Percentiles rank a stretch among this genome's conserved stretches.
These are phyloP conservation scores for Hemitrygon akajei DNA, from an alignment of 2,797 vertebrate genomes.

Conservation along the genomic window DNA sequence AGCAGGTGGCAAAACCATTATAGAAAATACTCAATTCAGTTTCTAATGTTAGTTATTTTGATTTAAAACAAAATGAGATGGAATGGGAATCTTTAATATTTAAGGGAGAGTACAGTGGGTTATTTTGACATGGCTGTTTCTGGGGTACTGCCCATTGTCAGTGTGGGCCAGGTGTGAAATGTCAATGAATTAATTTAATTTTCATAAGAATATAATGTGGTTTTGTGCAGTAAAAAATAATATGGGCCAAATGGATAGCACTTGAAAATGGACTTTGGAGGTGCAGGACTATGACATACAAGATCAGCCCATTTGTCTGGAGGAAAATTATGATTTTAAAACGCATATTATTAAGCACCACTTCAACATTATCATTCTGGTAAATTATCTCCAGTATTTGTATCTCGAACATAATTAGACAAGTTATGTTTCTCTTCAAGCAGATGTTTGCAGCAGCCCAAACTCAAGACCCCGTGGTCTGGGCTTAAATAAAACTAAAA, in stretches of 20 bases:
- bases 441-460: neutral
- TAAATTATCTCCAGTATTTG: conserved; percentile 43
- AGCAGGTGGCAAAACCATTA: neutral
- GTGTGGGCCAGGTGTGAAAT: neutral
- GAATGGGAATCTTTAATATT: neutral
- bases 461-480: neutral
- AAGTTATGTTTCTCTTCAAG: neutral
- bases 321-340: neutral
- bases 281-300: no score
- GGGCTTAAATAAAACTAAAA: neutral
- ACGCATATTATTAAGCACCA: conserved; percentile 49
- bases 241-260: no score
- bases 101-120: neutral
- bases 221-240: neutral
- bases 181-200: neutral
- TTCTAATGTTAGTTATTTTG: neutral
- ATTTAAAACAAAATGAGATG: neutral
- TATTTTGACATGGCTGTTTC: neutral
- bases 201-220: neutral
- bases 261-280: no score
- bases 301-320: neutral
- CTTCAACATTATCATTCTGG: conserved; percentile 82
- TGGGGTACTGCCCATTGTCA: neutral
- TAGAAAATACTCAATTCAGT: neutral
- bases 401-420: neutral